Evolutionary conservation across 2,888 invertebrate species (phyloP), one percentile per base, ranked within the genome.

Genomic region (Epinotia demarniana): DNA sequence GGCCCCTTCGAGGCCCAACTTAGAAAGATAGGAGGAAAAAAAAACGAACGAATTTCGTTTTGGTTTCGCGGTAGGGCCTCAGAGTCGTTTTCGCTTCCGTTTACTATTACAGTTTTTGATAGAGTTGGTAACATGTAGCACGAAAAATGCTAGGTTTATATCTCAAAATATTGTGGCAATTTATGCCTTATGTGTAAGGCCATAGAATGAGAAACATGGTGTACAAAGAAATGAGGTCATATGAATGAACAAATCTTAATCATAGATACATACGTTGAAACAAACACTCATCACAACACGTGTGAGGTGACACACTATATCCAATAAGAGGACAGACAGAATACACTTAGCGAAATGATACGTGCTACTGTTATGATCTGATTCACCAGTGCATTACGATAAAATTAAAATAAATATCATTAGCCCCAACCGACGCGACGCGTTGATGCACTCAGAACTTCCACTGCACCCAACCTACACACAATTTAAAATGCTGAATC

Each of bases 361-460:
- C 64, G 11, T 4, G 46, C 60, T 62, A 63, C 63, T 69, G 71
- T 55, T 71, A 60, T 71, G 61, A 71, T 66, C 55, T 60, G 33
- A 66, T 63, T 55, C 75, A 61, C 58, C 73, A 72, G 74, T 80
- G 77, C 81, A 82, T 83, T 83, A 82, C 79, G 77, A 81, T 84
- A 82, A 84, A 82, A 85, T 85, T 89, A 88, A 89, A 85, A 87
- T 85, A 70, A 70, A 69, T 69, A 63, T 53, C n/a, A 43, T 63
- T n/a, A 66, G 39, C 27, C 18, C 3, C 39, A 13, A 62, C 67
- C 46, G 62, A 57, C 72, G 86, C 82, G 83, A 81, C 84, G 84
- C 81, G 79, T 85, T 87, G 89, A 88, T 87, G 85, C 86, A 87
- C 79, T 86, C 86, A 85, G 86, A 87, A 87, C 84, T 81, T 39